Evolutionary conservation across 2,113 vertebrate genomes (phyloP).

Genomic region (Eclectus roratus): DNA sequence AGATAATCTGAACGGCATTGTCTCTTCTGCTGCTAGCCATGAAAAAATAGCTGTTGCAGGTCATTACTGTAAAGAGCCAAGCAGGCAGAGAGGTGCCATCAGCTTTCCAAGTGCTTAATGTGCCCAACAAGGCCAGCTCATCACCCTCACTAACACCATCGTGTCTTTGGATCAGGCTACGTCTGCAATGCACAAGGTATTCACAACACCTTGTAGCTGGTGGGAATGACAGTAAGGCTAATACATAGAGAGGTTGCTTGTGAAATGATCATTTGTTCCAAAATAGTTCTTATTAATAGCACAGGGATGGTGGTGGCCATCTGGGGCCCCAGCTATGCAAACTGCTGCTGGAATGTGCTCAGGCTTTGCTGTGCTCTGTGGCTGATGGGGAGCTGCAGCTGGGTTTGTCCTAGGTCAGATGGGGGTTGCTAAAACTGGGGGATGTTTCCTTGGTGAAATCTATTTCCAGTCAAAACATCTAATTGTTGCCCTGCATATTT

Average conservation of each 20-base stretch:
- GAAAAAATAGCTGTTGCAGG: background rate
- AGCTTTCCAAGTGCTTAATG: background rate
- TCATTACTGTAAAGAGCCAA: background rate
- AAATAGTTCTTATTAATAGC: conserved; percentile 41
- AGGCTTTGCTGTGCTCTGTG: background rate
- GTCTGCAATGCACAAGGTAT: background rate
- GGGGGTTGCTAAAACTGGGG: background rate
- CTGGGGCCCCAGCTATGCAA: conserved; percentile 5
- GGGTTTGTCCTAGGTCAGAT: background rate
- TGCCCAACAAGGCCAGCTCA: background rate
- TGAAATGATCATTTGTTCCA: background rate
- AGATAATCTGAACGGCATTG: background rate
- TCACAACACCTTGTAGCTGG: background rate
- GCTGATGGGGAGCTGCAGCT: background rate
- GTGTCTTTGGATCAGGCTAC: background rate
- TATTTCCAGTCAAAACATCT: conserved; percentile 13
- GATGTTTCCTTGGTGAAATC: background rate
- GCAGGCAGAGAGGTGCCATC: background rate
- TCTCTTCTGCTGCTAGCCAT: background rate
- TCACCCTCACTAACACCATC: accelerated
- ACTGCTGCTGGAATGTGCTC: background rate
- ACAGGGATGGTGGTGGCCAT: background rate
- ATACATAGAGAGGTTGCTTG: background rate
- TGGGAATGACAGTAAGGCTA: background rate
- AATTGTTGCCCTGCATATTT: background rate